A percentile compares a stretch with the other conserved stretches of the same genome.
These are phyloP conservation scores for Lottia gigantea DNA, from an alignment of 2,888 invertebrate species.

Conservation along the genomic window DNA sequence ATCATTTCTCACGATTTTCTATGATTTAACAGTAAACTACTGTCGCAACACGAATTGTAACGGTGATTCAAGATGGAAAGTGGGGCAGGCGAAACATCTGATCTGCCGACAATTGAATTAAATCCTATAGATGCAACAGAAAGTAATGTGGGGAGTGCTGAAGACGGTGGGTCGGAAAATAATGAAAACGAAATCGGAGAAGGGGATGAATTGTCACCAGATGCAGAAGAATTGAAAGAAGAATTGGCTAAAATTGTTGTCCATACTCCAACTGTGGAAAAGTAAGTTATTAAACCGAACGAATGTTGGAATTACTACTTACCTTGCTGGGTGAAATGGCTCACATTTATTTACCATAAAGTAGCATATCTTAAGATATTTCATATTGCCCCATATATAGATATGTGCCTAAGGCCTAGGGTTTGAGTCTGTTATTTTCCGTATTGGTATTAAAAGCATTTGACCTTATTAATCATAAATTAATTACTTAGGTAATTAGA, in stretches of 20 bases:
- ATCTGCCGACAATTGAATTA: slow-evolving; percentile 2
- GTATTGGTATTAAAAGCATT: too few relatives aligned
- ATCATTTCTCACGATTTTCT: not conserved
- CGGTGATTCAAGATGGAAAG: slow-evolving; percentile 1
- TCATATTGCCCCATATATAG: too few relatives aligned
- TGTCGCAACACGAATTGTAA: too few relatives aligned
- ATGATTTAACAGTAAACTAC: too few relatives aligned
- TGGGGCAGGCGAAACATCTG: not conserved
- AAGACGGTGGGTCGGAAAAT: slow-evolving; percentile 31
- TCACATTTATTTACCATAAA: too few relatives aligned
- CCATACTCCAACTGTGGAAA: slow-evolving; percentile 51
- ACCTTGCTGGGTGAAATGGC: too few relatives aligned
- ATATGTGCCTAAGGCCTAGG: too few relatives aligned
- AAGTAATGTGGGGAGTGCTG: slow-evolving; percentile 27
- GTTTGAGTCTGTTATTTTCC: too few relatives aligned
- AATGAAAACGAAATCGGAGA: slow-evolving; percentile 38
- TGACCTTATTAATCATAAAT: too few relatives aligned
- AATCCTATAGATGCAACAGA: slow-evolving; percentile 18
- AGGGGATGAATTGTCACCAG: slow-evolving; percentile 27
- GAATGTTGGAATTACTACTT: too few relatives aligned
- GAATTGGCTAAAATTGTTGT: slow-evolving; percentile 62
- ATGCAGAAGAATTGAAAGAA: slow-evolving; percentile 51
- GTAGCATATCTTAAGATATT: too few relatives aligned
- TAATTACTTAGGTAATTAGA: too few relatives aligned
- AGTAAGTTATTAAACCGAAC: slow-evolving; percentile 23